Evolutionary conservation across 2,888 invertebrate genomes (phyloP).

Genomic region (Xestoiulus laeticollis): DNA sequence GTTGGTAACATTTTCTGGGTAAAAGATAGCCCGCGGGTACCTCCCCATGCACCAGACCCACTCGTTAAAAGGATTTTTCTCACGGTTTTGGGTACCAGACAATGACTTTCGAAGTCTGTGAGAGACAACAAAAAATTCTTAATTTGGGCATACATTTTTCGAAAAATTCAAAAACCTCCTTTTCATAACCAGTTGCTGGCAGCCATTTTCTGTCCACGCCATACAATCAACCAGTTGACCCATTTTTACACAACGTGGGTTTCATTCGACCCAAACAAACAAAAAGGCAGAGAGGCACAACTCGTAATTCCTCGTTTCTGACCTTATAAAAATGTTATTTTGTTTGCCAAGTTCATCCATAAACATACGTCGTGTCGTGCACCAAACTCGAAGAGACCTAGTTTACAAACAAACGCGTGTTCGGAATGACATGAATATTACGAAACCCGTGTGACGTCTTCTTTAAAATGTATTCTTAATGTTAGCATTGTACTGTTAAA

Average conservation of each 20-base stretch:
- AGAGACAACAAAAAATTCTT: not conserved
- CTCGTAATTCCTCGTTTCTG: constrained; percentile 19
- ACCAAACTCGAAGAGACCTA: not conserved
- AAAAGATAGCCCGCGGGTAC: not conserved
- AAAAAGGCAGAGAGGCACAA: not conserved
- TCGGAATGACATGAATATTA: constrained; percentile 8
- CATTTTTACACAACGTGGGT: not conserved
- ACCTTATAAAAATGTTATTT: not conserved
- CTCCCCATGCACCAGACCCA: not conserved
- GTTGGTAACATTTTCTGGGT: not conserved
- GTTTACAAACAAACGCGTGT: not conserved
- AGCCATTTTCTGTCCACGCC: not conserved
- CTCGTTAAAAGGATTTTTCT: not conserved
- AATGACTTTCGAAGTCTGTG: not conserved
- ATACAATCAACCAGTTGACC: not conserved
- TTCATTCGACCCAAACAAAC: constrained; percentile 26
- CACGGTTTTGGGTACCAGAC: not conserved
- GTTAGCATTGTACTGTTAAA: not conserved
- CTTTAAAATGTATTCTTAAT: not conserved
- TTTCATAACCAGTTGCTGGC: not conserved
- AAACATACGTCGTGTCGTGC: constrained; percentile 3
- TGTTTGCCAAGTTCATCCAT: constrained; percentile 26
- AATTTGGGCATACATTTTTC: not conserved
- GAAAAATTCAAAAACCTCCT: not conserved
- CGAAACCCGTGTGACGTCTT: not conserved